These are phyloP conservation scores for Pelodytes ibericus DNA, from an alignment of 2,797 vertebrate species.

Conservation along the genomic window DNA sequence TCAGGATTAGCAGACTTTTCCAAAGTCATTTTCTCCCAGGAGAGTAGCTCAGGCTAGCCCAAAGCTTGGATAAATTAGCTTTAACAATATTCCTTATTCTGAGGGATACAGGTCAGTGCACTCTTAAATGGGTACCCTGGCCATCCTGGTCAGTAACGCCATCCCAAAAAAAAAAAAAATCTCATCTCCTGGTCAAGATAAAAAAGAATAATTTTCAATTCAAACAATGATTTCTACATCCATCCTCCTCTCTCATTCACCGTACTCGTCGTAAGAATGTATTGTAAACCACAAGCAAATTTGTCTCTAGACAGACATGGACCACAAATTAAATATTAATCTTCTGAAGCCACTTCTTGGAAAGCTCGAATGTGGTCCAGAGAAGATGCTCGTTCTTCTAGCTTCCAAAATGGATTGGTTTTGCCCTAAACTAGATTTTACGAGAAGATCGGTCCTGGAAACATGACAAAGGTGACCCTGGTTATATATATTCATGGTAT, in stretches of 20 bases:
- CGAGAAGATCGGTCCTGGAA: slow-evolving; percentile 12
- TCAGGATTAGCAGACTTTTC: too few species aligned
- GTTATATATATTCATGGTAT: neutral
- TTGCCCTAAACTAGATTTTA: neutral
- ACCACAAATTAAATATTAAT: slow-evolving; percentile 2
- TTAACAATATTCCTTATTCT: too few species aligned
- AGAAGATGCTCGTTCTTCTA: neutral
- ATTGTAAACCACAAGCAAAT: neutral
- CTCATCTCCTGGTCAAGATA: too few species aligned
- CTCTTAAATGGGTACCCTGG: too few species aligned
- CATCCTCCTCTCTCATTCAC: neutral
- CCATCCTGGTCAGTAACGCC: too few species aligned
- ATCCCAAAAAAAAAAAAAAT: too few species aligned
- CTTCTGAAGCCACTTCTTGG: neutral
- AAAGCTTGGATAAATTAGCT: too few species aligned
- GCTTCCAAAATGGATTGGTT: neutral
- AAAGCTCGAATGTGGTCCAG: neutral
- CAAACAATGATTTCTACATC: neutral
- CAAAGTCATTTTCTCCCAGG: too few species aligned
- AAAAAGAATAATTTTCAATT: too few species aligned
- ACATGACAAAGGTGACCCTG: neutral
- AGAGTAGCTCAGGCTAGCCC: too few species aligned
- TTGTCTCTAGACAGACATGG: neutral
- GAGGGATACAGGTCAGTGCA: too few species aligned
- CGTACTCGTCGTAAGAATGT: neutral